Evolutionary conservation across 2,888 invertebrate genomes (phyloP), one percentile per base, ranked within the genome.

Genomic region (Eudemis profundana): DNA sequence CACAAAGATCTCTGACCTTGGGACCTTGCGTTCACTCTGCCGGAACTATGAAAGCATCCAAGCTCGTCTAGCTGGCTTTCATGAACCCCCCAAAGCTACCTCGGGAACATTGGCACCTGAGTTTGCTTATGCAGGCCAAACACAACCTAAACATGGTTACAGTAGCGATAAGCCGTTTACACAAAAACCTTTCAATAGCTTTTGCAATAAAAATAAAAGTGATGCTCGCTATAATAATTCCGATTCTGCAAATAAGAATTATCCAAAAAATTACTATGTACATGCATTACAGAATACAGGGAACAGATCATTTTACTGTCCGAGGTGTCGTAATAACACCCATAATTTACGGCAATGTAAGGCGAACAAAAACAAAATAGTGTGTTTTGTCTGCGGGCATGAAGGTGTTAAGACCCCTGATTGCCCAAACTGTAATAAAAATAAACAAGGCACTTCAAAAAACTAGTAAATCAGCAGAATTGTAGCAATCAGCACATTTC

Each of bases 361-460:
- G 23, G 47, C 47, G 4, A 23, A 27, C 12, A 47, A 47, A 14
- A n/a, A 47, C 10, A 47, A 23, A 23, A 47, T 47, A n/a, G 3
- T 47, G 10, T 47, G 47, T 27, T 47, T 49, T 49, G 27, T 49
- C 27, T 49, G 49, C 23, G 27, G 49, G 1, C 49, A 49, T 4
- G 49, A 49, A 3, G 49, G 49, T 15, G 49, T 49, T 3, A 49
- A 49, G 23, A 49, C 49, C 1, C 49, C 49, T 8, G 7, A 49
- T 3, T 49, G 49, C 27, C 49, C 49, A 2, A 49, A 49, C n/a
- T 49, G 49, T 21, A 27, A 8, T 23, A 49, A 49, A 29, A 29
- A 29, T 14, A 49, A 27, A 14, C 49, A 14, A 3, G 21, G 27
- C 7, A n/a, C 49, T 14, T 49, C 49, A 49, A 49, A 49, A 49